Conservation (phyloP, 2,113 vertebrate species). For the Phodopus roborovskii region DNA sequence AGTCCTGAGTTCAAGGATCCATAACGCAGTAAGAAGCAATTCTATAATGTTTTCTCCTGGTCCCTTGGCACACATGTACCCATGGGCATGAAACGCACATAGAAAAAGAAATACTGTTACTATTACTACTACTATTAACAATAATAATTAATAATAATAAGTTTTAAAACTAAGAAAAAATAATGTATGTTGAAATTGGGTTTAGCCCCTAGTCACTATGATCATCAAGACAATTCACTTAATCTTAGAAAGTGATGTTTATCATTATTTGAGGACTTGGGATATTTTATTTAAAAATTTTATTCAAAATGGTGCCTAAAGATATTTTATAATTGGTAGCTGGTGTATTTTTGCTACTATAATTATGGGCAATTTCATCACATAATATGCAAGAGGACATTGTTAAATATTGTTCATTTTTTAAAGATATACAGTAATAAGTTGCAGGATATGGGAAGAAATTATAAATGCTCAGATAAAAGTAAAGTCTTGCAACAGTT, state of each 20-base stretch:
- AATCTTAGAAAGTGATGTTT: not conserved
- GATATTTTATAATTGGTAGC: not conserved
- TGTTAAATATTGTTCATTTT: not conserved
- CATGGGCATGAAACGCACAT: not conserved
- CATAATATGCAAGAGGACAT: not conserved
- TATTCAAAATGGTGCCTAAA: not conserved
- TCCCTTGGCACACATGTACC: not conserved
- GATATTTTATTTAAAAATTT: not conserved
- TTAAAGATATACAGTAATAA: not conserved
- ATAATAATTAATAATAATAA: not conserved
- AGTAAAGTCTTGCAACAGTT: not conserved
- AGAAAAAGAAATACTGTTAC: not conserved
- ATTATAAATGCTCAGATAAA: not conserved
- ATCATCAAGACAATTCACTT: not conserved
- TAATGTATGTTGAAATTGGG: not conserved
- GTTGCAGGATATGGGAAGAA: not conserved
- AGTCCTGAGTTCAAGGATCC: not conserved
- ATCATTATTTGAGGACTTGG: not conserved
- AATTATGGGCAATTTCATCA: not conserved
- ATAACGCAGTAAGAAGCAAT: not conserved
- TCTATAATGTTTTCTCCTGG: not conserved
- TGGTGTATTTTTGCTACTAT: not conserved
- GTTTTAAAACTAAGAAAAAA: not conserved
- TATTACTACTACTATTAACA: no score
- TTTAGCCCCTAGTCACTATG: not conserved